These are phyloP conservation scores for Apamea monoglypha DNA, from an alignment of 2,888 invertebrate genomes.

Conservation along the genomic window DNA sequence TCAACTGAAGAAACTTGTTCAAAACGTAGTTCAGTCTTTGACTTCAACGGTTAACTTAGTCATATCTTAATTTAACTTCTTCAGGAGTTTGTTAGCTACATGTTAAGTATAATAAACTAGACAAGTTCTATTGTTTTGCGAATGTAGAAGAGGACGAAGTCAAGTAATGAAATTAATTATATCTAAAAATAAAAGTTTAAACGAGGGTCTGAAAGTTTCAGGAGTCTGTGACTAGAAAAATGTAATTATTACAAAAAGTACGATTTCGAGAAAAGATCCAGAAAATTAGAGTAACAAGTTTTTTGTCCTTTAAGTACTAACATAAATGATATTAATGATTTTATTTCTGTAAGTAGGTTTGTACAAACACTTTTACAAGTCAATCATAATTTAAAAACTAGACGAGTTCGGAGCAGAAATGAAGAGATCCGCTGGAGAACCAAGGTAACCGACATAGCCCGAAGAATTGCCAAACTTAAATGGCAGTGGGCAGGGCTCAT, in stretches of 20 bases:
- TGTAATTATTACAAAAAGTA: not conserved
- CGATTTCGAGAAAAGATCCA: not conserved
- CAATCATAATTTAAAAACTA: no score
- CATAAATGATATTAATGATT: no score
- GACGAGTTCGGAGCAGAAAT: no score
- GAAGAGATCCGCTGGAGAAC: no score
- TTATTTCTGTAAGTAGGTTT: no score
- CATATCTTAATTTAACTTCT: constrained; percentile 43
- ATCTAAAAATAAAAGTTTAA: not conserved
- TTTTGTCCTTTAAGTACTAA: no score
- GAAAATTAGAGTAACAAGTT: no score
- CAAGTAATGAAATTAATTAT: not conserved
- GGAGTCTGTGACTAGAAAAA: not conserved
- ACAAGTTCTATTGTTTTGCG: not conserved
- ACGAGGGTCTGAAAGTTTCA: not conserved
- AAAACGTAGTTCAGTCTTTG: constrained; percentile 28
- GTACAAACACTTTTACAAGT: no score
- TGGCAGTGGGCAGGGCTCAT: no score
- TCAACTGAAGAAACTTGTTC: constrained; percentile 19
- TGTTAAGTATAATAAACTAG: constrained; percentile 7
- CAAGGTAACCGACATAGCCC: no score
- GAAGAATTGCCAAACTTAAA: no score
- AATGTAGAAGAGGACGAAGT: not conserved
- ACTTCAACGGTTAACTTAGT: constrained; percentile 33
- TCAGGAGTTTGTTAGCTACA: constrained; percentile 1